Conservation (phyloP, 2,888 invertebrate species). For the Drosophila peninsularis region DNA sequence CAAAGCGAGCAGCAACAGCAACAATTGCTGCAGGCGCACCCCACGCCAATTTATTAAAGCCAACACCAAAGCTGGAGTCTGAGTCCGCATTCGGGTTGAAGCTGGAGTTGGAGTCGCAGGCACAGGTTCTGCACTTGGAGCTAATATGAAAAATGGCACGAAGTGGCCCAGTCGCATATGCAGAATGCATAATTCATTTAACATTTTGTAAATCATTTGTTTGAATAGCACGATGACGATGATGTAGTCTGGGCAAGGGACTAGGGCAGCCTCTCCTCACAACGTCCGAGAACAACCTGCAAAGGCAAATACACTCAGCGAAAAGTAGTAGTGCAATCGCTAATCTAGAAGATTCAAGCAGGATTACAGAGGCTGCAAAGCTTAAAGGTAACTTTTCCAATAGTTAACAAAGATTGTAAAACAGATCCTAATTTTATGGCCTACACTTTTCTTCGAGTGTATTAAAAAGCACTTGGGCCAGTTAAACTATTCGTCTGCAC, state of each 20-base stretch:
- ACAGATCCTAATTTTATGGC: too few relatives aligned
- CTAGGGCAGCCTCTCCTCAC: constrained; percentile 48
- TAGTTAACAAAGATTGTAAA: not conserved
- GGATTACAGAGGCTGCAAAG: too few relatives aligned
- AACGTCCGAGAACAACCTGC: constrained; percentile 60
- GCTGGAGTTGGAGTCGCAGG: constrained; percentile 3
- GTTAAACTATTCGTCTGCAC: constrained; percentile 81
- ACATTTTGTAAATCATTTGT: constrained; percentile 82
- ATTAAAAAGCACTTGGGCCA: constrained; percentile 41
- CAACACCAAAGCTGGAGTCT: constrained; percentile 61
- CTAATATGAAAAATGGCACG: constrained; percentile 67
- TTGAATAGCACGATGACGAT: constrained; percentile 79
- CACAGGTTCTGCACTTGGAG: constrained; percentile 22
- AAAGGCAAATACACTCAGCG: constrained; percentile 20
- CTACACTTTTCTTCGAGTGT: not conserved
- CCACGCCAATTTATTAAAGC: constrained; percentile 80
- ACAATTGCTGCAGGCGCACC: constrained; percentile 68
- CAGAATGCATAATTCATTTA: constrained; percentile 82
- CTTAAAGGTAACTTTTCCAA: not conserved
- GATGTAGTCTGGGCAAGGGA: constrained; percentile 49
- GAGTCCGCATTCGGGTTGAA: constrained; percentile 16
- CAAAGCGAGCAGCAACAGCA: constrained; percentile 18
- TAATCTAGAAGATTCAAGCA: too few relatives aligned
- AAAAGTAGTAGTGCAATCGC: not conserved
- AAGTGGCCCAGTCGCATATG: constrained; percentile 68